Conservation (phyloP, 2,888 invertebrate species). For the Cosmopolites sordidus region DNA sequence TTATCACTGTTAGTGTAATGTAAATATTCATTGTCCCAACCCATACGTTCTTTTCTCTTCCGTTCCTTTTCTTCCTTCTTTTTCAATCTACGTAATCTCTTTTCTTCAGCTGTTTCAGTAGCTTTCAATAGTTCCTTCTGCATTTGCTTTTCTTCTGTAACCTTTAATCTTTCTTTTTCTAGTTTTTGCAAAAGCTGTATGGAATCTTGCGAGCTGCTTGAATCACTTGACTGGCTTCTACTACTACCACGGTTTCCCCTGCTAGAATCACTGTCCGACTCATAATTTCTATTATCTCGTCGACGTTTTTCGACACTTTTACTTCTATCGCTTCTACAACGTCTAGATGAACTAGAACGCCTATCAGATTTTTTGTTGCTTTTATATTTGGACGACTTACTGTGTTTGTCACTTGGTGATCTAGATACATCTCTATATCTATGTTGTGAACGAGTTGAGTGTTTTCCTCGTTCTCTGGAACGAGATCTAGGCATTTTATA, state of each 20-base stretch:
- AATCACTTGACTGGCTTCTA: constrained; percentile 19
- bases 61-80: constrained; percentile 92
- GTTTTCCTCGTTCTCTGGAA: constrained; percentile 1
- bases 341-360: constrained; percentile 6
- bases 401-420: constrained; percentile 2
- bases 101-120: constrained; percentile 94
- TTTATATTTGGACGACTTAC: constrained; percentile 1
- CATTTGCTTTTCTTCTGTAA: constrained; percentile 61
- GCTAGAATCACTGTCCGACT: constrained; percentile 14
- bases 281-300: constrained; percentile 9
- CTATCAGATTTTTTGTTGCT: constrained; percentile 3
- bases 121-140: constrained; percentile 77
- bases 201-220: constrained; percentile 26
- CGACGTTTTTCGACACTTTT: background rate
- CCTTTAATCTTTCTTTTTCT: constrained; percentile 64
- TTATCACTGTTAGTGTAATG: constrained; percentile 98
- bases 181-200: constrained; percentile 60
- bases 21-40: constrained; percentile 95
- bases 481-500: constrained; percentile 8
- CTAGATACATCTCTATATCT: constrained; percentile 8
- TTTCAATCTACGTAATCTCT: constrained; percentile 69
- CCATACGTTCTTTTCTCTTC: constrained; percentile 85
- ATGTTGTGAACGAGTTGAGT: constrained; percentile 3
- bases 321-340: background rate
- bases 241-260: too few relatives aligned